Conservation (phyloP, 1,140 invertebrate species). For the Lordiphosa collinella region DNA sequence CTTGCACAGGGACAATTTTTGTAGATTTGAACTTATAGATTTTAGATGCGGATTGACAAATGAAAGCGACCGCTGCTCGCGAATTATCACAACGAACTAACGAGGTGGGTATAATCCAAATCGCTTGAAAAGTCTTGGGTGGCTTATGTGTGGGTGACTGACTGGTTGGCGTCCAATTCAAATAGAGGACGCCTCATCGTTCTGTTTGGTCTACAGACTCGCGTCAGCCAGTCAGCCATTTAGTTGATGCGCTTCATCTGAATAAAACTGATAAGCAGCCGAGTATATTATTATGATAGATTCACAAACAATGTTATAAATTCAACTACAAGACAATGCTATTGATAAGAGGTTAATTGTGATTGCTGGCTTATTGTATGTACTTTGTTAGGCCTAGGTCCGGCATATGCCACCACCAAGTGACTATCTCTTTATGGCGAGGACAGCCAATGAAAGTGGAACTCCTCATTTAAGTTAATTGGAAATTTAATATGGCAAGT, state of each 20-base stretch:
- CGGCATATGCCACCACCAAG: not conserved
- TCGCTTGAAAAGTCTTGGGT: slow-evolving; percentile 8
- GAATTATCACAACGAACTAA: slow-evolving; percentile 45
- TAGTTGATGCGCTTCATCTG: slow-evolving; percentile 11
- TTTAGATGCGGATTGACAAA: not conserved
- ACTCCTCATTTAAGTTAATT: slow-evolving; percentile 3
- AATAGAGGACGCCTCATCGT: slow-evolving; percentile 10
- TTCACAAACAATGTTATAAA: slow-evolving; percentile 46
- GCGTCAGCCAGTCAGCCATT: not conserved
- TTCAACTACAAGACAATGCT: slow-evolving; percentile 18
- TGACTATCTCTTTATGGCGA: not conserved
- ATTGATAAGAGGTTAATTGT: slow-evolving; percentile 55
- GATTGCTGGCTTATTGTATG: slow-evolving; percentile 11
- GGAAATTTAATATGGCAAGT: slow-evolving; percentile 22
- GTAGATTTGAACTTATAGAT: not conserved
- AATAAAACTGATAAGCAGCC: slow-evolving; percentile 37
- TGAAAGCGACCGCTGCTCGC: slow-evolving; percentile 22
- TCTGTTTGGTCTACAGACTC: slow-evolving; percentile 17
- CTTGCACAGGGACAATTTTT: not conserved
- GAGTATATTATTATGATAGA: slow-evolving; percentile 46
- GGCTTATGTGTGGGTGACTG: slow-evolving; percentile 16
- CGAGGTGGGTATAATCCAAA: slow-evolving; percentile 28
- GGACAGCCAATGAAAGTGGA: not conserved
- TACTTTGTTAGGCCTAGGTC: not conserved
- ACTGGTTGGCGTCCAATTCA: slow-evolving; percentile 35